Evolutionary conservation across 2,888 invertebrate genomes (phyloP).

Genomic region (Muscina levida): DNA sequence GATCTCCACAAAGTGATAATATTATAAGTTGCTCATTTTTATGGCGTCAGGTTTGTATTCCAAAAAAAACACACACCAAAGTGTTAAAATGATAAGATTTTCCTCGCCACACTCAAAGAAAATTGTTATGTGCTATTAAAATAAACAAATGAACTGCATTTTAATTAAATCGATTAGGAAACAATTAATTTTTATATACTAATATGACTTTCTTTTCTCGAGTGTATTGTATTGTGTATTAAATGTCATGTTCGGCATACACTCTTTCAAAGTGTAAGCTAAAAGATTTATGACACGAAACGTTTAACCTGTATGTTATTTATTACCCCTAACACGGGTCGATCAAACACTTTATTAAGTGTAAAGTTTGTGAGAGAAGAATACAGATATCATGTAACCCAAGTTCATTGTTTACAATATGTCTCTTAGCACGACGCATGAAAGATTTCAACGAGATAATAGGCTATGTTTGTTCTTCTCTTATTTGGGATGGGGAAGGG

Average conservation of each 20-base stretch:
- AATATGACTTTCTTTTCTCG: too few species aligned
- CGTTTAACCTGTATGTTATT: neutral
- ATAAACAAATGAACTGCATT: too few species aligned
- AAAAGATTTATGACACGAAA: slow-evolving; percentile 56
- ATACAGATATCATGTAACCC: neutral
- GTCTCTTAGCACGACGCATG: neutral
- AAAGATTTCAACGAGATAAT: neutral
- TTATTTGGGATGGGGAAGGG: neutral
- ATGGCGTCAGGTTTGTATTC: slow-evolving; percentile 26
- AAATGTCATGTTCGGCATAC: slow-evolving; percentile 49
- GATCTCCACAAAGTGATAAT: slow-evolving; percentile 58
- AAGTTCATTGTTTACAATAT: neutral
- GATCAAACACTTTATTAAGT: neutral
- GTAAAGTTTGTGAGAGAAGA: neutral
- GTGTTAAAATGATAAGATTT: slow-evolving; percentile 17
- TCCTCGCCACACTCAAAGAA: neutral
- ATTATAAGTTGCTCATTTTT: slow-evolving; percentile 15
- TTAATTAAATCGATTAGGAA: too few species aligned
- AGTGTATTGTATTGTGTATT: slow-evolving; percentile 1
- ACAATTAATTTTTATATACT: too few species aligned
- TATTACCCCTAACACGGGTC: neutral
- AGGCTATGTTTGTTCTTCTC: too few species aligned
- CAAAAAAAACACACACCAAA: neutral
- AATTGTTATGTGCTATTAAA: neutral
- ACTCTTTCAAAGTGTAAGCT: slow-evolving; percentile 23